Conservation (phyloP, 2,113 vertebrate species). For the Coracopsis vasa region DNA sequence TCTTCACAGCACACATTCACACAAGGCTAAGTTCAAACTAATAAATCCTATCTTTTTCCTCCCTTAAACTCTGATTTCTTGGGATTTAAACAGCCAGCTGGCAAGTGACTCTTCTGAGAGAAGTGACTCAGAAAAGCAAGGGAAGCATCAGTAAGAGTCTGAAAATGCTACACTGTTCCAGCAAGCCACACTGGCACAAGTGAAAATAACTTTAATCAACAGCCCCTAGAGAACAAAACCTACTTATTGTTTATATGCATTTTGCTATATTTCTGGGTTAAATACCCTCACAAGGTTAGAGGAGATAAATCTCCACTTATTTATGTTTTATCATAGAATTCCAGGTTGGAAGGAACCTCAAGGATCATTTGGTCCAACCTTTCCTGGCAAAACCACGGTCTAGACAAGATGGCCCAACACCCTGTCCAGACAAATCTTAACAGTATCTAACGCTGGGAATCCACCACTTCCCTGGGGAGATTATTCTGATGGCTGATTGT, state of each 20-base stretch:
- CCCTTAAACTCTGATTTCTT: background rate
- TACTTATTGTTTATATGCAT: background rate
- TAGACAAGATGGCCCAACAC: background rate
- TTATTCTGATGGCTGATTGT: background rate
- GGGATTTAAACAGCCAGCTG: background rate
- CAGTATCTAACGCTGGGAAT: background rate
- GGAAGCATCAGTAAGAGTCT: background rate
- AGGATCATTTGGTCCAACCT: background rate
- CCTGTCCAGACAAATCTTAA: background rate
- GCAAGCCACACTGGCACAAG: background rate
- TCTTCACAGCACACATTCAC: background rate
- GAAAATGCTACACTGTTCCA: background rate
- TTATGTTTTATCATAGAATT: background rate
- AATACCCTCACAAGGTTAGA: background rate
- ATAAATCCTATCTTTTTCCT: background rate
- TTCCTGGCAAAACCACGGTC: background rate
- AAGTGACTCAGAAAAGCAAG: background rate
- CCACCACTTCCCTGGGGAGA: background rate
- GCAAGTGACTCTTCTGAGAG: background rate
- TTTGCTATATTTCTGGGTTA: background rate
- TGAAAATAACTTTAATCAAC: background rate
- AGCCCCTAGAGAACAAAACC: background rate
- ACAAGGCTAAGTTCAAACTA: background rate
- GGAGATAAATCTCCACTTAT: background rate
- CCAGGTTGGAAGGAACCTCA: background rate